A percentile compares a stretch with the other conserved stretches of the same genome.
phyloP scores from a whole-genome alignment of 2,888 invertebrate species.

The Junonia oenone region DNA sequence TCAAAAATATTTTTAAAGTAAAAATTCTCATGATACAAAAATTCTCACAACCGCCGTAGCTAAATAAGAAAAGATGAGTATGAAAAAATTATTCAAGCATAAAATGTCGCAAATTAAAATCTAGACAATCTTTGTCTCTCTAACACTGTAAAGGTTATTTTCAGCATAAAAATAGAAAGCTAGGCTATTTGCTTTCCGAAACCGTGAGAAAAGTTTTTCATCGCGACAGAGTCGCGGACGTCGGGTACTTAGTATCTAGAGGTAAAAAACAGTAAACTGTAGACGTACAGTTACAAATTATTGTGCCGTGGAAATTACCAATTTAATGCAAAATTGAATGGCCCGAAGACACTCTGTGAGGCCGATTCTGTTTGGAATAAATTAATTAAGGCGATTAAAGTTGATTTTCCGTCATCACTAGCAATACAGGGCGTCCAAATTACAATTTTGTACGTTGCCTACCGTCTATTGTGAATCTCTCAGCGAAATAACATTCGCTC shows the following conservation, averaged over 20 bases:
- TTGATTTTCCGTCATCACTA: constrained; percentile 61
- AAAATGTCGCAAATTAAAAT: constrained; percentile 30
- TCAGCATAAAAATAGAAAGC: constrained; percentile 56
- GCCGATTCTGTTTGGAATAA: constrained; percentile 71
- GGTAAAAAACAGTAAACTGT: constrained; percentile 60
- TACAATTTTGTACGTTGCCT: constrained; percentile 55
- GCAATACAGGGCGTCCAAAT: constrained; percentile 61
- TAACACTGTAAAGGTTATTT: constrained; percentile 34
- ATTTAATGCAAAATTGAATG: constrained; percentile 74
- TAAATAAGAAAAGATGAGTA: constrained; percentile 26
- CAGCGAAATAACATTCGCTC: background rate
- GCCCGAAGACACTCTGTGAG: constrained; percentile 59
- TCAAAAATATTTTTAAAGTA: background rate
- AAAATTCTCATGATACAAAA: background rate
- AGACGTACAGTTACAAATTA: constrained; percentile 71
- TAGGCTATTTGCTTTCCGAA: constrained; percentile 58
- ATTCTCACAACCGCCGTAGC: constrained; percentile 17
- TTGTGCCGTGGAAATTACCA: constrained; percentile 75
- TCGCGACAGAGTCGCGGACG: constrained; percentile 26
- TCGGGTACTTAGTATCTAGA: constrained; percentile 39
- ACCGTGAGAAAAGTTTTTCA: constrained; percentile 68
- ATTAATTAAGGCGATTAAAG: constrained; percentile 72
- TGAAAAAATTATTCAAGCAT: constrained; percentile 26
- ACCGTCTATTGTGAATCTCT: constrained; percentile 39
- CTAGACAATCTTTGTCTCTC: constrained; percentile 25